Evolutionary conservation across 2,888 invertebrate species (phyloP).

Genomic region (Aporophyla lueneburgensis): DNA sequence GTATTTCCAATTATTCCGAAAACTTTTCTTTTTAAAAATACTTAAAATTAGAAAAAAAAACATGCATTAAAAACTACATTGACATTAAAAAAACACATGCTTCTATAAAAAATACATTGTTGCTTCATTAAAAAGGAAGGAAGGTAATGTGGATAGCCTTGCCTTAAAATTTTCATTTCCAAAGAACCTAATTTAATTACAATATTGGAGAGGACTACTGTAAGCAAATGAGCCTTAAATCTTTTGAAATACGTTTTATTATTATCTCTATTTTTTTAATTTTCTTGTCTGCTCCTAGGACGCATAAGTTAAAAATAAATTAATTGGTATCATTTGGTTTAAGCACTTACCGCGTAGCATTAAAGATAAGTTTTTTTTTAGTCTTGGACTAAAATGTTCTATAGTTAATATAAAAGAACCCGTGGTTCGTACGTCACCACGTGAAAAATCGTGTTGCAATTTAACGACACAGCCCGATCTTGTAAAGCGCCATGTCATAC

Average conservation of each 20-base stretch:
- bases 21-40: slow-evolving; percentile 31
- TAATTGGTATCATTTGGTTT: slow-evolving; percentile 22
- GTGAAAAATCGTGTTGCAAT: too few relatives aligned
- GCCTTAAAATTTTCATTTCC: background rate
- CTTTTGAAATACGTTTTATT: background rate
- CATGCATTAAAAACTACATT: slow-evolving; percentile 45
- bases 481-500: background rate
- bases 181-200: background rate
- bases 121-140: slow-evolving; percentile 14
- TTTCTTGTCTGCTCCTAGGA: background rate
- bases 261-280: background rate
- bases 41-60: slow-evolving; percentile 46
- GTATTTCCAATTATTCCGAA: slow-evolving; percentile 2
- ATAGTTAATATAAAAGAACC: background rate
- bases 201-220: background rate
- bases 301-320: slow-evolving; percentile 7
- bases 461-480: background rate
- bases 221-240: background rate
- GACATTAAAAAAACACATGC: slow-evolving; percentile 50
- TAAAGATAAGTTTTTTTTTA: background rate
- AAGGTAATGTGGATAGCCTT: background rate
- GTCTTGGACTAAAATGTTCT: background rate
- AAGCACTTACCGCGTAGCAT: slow-evolving; percentile 36
- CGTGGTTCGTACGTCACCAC: background rate
- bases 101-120: slow-evolving; percentile 57